Evolutionary conservation across 2,113 vertebrate genomes (phyloP), one percentile per base, ranked within the genome.

Genomic region (Callipepla californica): DNA sequence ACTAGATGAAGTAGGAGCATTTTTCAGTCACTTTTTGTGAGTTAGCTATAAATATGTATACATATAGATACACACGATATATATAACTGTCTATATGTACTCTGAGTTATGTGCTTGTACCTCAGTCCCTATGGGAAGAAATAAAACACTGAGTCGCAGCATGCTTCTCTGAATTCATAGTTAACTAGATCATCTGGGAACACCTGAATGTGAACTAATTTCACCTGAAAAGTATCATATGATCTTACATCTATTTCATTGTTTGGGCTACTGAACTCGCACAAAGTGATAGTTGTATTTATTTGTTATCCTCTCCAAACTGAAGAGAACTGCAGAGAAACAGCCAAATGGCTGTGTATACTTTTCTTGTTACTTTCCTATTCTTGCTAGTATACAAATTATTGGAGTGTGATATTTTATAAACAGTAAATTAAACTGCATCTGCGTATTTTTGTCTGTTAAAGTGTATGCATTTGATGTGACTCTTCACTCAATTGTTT

Each of bases 371-470:
- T 44, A 30, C 32, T 72, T 92, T 13, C 36, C 14, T 85, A 57
- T 87, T 67, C 65, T 68, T 61, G 4, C 25, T 90, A 55, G 30
- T 14, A 75, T 75, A n/a, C 13, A 65, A 68, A 55, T 80, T 67
- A 55, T 51, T 80, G 50, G 14, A 83, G 20, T 0, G 1, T 13
- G 70, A 21, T 66, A 18, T 30, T 86, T 78, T 72, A n/a, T 30
- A 86, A 93, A 45, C 61, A 1, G 30, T 72, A 90, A 92, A 93
- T 96, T 88, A 93, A 92, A 65, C 22, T 72, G 25, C 57, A 57
- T 9, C 57, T 59, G 14, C 32, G 92, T 82, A 80, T 84, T n/a
- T 92, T 75, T 75, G 3, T 23, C 69, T 57, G 85, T 55, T 73
- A 79, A 86, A 87, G 69, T 68, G 13, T 53, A 40, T 22, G 26